These are phyloP conservation scores for Rhinella marina DNA, from an alignment of 2,797 vertebrate genomes.

Conservation along the genomic window DNA sequence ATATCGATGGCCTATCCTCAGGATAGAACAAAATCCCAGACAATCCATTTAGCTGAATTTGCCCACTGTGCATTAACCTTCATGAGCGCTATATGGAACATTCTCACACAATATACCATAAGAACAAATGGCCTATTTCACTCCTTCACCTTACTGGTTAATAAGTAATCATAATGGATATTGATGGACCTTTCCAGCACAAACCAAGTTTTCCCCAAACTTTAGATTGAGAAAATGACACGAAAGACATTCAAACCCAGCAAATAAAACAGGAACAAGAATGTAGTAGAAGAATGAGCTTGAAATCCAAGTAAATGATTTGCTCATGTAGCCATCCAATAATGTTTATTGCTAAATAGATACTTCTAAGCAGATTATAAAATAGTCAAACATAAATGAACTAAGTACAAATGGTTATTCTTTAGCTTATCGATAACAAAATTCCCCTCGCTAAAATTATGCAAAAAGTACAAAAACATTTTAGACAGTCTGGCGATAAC, in stretches of 20 bases:
- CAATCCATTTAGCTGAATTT: slow-evolving; percentile 1
- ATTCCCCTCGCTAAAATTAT: background rate
- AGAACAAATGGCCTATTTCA: background rate
- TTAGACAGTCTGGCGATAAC: background rate
- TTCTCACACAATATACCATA: background rate
- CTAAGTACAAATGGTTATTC: background rate
- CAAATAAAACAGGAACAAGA: background rate
- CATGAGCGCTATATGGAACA: background rate
- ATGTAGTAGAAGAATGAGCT: background rate
- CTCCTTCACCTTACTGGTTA: background rate
- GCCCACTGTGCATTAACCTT: slow-evolving; percentile 8
- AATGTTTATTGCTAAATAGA: slow-evolving; percentile 45
- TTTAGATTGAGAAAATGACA: slow-evolving; percentile 14
- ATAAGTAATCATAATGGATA: background rate
- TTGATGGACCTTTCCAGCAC: background rate
- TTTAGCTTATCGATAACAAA: slow-evolving; percentile 9
- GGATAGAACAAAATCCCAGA: no score
- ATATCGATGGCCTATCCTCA: no score
- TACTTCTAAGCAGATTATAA: slow-evolving; percentile 20
- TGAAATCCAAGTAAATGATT: slow-evolving; percentile 19
- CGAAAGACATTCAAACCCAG: slow-evolving; percentile 19
- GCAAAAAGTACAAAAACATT: background rate
- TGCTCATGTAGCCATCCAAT: background rate
- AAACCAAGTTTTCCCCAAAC: background rate
- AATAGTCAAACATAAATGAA: background rate